These are phyloP conservation scores for Candidula unifasciata DNA, from an alignment of 2,888 invertebrate species.

Conservation along the genomic window DNA sequence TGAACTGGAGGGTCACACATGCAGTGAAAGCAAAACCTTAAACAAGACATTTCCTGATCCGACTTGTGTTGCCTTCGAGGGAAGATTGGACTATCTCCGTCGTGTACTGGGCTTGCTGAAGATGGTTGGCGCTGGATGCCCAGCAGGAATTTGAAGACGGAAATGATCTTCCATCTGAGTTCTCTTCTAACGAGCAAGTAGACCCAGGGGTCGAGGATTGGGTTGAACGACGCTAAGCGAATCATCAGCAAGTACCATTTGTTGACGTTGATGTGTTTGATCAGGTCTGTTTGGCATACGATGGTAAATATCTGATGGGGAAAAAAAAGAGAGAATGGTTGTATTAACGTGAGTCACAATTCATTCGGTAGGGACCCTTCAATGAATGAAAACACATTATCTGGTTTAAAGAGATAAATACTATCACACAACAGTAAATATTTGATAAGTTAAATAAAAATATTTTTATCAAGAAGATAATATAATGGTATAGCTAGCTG, in stretches of 20 bases:
- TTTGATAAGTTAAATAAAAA: too few relatives aligned
- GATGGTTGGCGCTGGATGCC: constrained; percentile 10
- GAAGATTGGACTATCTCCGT: neutral
- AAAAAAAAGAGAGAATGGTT: neutral
- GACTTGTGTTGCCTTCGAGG: neutral
- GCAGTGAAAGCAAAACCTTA: constrained; percentile 41
- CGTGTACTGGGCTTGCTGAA: neutral
- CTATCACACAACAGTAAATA: too few relatives aligned
- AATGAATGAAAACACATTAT: too few relatives aligned
- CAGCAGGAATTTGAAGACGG: constrained; percentile 2
- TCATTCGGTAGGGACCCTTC: too few relatives aligned
- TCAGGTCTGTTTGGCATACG: constrained; percentile 43
- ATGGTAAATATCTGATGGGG: constrained; percentile 39
- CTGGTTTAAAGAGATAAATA: too few relatives aligned
- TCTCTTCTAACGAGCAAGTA: constrained; percentile 76
- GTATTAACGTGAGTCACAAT: neutral
- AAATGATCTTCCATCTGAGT: constrained; percentile 51
- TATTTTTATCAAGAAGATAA: too few relatives aligned
- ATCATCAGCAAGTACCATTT: constrained; percentile 53
- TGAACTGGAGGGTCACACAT: constrained; percentile 46
- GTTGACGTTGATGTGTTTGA: constrained; percentile 16
- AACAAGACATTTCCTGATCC: constrained; percentile 36
- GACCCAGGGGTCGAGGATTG: constrained; percentile 71
- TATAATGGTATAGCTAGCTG: too few relatives aligned
- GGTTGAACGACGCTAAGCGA: constrained; percentile 54